Evolutionary conservation across 2,797 vertebrate species (phyloP).

Genomic region (Mycteria americana): DNA sequence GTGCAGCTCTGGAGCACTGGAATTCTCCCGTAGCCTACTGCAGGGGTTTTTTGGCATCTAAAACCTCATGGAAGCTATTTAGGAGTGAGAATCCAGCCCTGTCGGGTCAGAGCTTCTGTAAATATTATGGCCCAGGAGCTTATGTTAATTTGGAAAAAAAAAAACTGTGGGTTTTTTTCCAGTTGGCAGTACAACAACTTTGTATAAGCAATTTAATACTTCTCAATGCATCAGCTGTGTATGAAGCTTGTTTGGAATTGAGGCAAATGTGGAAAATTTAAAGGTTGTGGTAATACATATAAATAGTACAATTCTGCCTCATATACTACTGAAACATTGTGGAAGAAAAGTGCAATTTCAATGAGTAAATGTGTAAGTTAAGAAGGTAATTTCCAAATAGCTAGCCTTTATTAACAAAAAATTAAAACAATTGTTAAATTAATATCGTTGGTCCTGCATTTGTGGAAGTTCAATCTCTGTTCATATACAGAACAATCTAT

Average conservation of each 20-base stretch:
- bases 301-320: background rate
- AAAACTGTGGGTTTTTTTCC: background rate
- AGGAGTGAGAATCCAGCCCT: background rate
- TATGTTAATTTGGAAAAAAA: conserved; percentile 20
- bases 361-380: background rate
- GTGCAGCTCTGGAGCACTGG: background rate
- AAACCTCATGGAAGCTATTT: background rate
- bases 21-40: background rate
- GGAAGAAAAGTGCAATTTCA: background rate
- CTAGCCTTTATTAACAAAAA: background rate
- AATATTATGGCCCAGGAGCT: conserved; percentile 30
- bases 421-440: background rate
- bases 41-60: background rate
- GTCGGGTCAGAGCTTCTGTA: conserved; percentile 1
- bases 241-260: background rate
- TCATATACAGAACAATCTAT: background rate
- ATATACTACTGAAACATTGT: background rate
- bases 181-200: background rate
- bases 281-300: background rate
- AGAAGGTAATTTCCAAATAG: background rate
- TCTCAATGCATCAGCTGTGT: background rate
- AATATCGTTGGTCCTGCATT: background rate
- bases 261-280: background rate
- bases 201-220: conserved; percentile 26
- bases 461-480: background rate